Evolutionary conservation across 2,113 vertebrate genomes (phyloP), one percentile per base, ranked within the genome.

Genomic region (Cathartes aura): DNA sequence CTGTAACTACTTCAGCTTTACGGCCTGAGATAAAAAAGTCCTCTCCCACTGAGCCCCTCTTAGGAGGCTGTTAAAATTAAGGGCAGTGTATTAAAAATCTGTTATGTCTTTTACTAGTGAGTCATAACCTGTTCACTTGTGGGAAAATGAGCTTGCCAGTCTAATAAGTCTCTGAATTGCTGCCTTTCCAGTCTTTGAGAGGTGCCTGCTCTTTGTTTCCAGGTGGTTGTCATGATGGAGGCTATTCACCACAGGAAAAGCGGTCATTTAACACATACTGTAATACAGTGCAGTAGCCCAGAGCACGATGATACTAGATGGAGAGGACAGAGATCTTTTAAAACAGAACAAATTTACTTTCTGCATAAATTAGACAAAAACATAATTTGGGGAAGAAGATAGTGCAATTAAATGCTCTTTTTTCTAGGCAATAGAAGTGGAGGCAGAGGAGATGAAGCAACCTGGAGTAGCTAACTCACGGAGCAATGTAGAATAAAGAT

Each of bases 21-120:
- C 24, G 43, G 40, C 29, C 60, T 71, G 27, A 84, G 76, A 94
- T 82, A 95, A 89, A 93, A 93, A 92, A 82, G 47, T 52, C 30
- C 16, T 79, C 34, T 87, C 78, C 34, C 45, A 73, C 50, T 21
- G 47, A 90, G 59, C 2, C 24, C 8, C 24, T 92, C 79, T 30
- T 21, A 89, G n/a, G 56, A 94, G 43, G 80, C 7, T 82, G 60
- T 92, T 91, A 96, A 95, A 94, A 92, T 96, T 93, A 94, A 90
- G 24, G 36, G 19, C 48, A 82, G 20, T 58, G 17, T 87, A 81
- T 87, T 91, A 89, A 95, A 95, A 92, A 89, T 42, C 53, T 58
- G 73, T 68, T 93, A 75, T 26, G 71, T 83, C 68, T 87, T 93
- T 87, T 94, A 91, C 50, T 63, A 67, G 47, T 56, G 68, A 95